A percentile compares a stretch with the other conserved stretches of the same genome.
phyloP scores from a whole-genome alignment of 2,797 vertebrate genomes.

The Spizella passerina region DNA sequence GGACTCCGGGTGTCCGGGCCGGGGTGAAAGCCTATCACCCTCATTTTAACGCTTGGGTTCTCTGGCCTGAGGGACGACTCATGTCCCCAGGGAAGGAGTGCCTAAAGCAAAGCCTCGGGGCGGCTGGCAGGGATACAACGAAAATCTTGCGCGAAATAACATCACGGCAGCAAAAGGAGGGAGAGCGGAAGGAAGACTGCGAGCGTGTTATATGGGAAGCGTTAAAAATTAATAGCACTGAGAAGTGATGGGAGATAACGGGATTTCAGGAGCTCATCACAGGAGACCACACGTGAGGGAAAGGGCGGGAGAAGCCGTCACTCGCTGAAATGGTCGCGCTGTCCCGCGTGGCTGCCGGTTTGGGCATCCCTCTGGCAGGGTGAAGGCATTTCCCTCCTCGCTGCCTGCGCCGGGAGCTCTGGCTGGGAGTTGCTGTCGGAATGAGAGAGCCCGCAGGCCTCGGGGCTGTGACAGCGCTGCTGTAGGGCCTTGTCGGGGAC shows the following conservation, averaged over 20 bases:
- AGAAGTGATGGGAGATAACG: not conserved
- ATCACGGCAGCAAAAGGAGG: not conserved
- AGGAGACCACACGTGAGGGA: not conserved
- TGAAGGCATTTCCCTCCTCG: not conserved
- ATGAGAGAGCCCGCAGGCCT: not conserved
- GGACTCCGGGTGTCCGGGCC: rapidly evolving
- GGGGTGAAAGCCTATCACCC: not conserved
- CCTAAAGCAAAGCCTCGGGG: not conserved
- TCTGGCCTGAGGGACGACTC: not conserved
- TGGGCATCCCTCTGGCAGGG: not conserved
- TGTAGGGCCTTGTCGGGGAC: not conserved
- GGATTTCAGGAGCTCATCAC: not conserved
- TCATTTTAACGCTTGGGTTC: not conserved
- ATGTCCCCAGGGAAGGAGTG: not conserved
- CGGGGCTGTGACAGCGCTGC: not conserved
- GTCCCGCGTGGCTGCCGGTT: not conserved
- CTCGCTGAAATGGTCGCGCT: not conserved
- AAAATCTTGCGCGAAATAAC: not conserved
- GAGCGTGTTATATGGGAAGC: not conserved
- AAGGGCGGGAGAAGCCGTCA: not conserved
- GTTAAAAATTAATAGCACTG: not conserved
- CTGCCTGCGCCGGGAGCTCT: not conserved
- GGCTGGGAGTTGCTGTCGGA: not conserved
- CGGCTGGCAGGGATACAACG: not conserved
- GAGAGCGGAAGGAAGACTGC: not conserved